phyloP scores from a whole-genome alignment of 2,888 invertebrate species.

The Lysandra coridon region DNA sequence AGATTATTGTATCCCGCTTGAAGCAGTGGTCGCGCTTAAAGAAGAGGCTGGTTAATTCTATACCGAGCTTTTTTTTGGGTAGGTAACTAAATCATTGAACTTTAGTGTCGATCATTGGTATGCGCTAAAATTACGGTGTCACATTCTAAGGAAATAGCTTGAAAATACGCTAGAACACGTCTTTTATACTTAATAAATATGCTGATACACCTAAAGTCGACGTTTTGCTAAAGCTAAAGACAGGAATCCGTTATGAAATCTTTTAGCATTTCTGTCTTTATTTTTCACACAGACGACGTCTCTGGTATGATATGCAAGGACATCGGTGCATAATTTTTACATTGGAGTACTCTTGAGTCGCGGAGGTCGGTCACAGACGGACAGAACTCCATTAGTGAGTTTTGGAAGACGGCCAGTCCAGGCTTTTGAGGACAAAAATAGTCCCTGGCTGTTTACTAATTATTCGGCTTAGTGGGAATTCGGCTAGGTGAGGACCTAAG shows the following conservation, averaged over 20 bases:
- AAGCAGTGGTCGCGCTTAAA: no score
- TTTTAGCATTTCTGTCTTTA: not conserved
- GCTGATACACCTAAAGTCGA: no score
- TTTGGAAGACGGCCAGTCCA: slow-evolving; percentile 67
- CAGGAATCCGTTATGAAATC: not conserved
- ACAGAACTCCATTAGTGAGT: slow-evolving; percentile 70
- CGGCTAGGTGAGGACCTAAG: not conserved
- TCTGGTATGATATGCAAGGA: not conserved
- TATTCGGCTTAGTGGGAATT: not conserved
- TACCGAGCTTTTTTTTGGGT: no score
- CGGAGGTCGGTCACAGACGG: slow-evolving; percentile 63
- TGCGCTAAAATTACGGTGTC: no score
- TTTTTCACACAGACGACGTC: not conserved
- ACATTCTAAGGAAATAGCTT: no score
- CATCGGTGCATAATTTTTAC: slow-evolving; percentile 61
- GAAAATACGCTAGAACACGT: no score
- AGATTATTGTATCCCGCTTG: no score
- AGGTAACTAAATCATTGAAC: no score
- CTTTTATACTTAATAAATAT: no score
- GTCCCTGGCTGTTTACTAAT: slow-evolving; percentile 34
- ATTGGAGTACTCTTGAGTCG: slow-evolving; percentile 55
- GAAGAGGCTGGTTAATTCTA: no score
- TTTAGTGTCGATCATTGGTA: no score
- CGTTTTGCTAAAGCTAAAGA: not conserved
- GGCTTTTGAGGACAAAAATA: slow-evolving; percentile 49